These are phyloP conservation scores for Parotia lawesii DNA, from an alignment of 2,113 vertebrate species.

Conservation along the genomic window DNA sequence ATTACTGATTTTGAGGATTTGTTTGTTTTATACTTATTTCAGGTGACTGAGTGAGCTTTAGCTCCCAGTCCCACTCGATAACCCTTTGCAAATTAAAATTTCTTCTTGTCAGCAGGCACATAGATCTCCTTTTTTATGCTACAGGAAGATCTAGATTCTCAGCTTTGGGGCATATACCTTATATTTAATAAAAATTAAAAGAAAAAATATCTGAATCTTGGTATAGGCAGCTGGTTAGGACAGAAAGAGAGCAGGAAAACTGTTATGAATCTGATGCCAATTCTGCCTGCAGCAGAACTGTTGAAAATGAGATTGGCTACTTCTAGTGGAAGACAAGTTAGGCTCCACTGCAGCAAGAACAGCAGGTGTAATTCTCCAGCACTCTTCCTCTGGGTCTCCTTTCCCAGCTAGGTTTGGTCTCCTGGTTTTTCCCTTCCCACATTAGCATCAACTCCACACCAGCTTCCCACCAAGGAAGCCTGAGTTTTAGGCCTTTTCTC, in stretches of 20 bases:
- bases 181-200: background rate
- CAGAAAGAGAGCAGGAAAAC: background rate
- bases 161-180: background rate
- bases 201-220: background rate
- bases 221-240: background rate
- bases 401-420: background rate
- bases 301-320: background rate
- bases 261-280: background rate
- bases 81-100: background rate
- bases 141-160: background rate
- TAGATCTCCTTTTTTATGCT: background rate
- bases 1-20: background rate
- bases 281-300: background rate
- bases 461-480: background rate
- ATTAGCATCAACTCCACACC: background rate
- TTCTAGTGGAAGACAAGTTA: background rate
- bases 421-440: background rate
- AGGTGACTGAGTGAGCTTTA: background rate
- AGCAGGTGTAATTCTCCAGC: background rate
- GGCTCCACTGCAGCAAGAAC: background rate
- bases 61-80: background rate
- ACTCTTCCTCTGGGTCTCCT: background rate
- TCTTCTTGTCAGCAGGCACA: background rate
- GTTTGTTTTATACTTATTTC: background rate
- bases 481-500: background rate